Base-by-base conservation (phyloP, 2,797 vertebrate species). In the Coregonus suidteri region DNA sequence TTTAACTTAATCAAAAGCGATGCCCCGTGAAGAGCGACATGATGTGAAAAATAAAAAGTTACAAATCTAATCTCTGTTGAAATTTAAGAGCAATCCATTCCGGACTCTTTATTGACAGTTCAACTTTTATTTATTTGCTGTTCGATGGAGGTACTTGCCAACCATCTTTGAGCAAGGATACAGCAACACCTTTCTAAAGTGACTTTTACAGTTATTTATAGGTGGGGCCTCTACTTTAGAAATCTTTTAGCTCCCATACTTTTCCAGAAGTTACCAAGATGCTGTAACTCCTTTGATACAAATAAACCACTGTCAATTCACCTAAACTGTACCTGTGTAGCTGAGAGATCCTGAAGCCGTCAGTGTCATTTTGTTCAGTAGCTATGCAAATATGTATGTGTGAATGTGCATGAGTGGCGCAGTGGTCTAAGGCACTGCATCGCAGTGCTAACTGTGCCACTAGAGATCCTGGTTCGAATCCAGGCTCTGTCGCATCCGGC, bases 361-460 rank as follows among this genome's bases (percentile, higher is more conserved):
- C 16, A 67, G 65, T 34, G 13, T 30, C 65, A 31, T 35, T 11
- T 51, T 47, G 11, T n/a, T 47, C 51, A 31, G 14, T 30, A 15
- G 18, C 37, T 25, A 52, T 41, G 68, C 65, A 35, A 70, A 9
- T 52, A 18, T 20, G 65, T 72, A 18, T 68, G 20, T 66, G 16
- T 77, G 53, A 34, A 52, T 76, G 2, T 35, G 74, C 20, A 41
- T 77, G 51, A 62, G n/a, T n/a, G n/a, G n/a, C n/a, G n/a, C n/a
- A n/a, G n/a, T n/a, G n/a, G n/a, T n/a, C n/a, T n/a, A n/a, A n/a
- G n/a, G n/a, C n/a, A n/a, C n/a, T n/a, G n/a, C n/a, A n/a, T n/a
- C n/a, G n/a, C n/a, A n/a, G n/a, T n/a, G n/a, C n/a, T n/a, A n/a
- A n/a, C n/a, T n/a, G n/a, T n/a, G n/a, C n/a, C n/a, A n/a, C n/a